Evolutionary conservation across 2,113 vertebrate genomes (phyloP), one percentile per base, ranked within the genome.

Genomic region (Corythornis vintsioides): DNA sequence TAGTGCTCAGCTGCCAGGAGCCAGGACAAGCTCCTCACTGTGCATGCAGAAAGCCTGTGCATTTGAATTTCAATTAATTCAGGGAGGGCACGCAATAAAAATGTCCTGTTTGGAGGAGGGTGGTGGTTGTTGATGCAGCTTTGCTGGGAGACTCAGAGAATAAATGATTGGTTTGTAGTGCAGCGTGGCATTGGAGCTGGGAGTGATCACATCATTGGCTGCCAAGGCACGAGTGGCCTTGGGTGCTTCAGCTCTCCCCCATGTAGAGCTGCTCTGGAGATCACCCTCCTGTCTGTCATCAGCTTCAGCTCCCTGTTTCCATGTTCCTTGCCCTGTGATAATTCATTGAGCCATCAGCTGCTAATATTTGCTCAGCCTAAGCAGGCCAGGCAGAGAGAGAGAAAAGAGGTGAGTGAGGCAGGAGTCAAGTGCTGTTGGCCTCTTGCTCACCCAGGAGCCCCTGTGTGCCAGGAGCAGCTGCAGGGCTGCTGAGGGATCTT

Each of bases 311-410:
- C 73, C 57, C 22, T 91, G 50, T 87, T 97, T 64, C 64, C 93
- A 63, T 50, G 42, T 66, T 81, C 55, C 67, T 96, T 81, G 76
- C 74, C 60, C 83, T 90, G 20, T 74, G 60, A 83, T 95, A 95
- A 96, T 96, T 96, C 90, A 60, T 10, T 84, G 91, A 91, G 93
- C 85, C 96, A 92, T 93, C 90, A 88, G 74, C 64, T 89, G 60
- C 91, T 93, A 97, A 83, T 97, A 96, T 95, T 97, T 97, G 82
- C 77, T 95, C 64, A 95, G 86, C 57, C 67, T 93, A 86, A 84
- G 63, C 64, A 91, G 64, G 29, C 79, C 69, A 52, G 64, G 55
- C 85, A 83, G 40, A n/a, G 0, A 70, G 73, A 85, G 70, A 91
- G 75, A 47, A 95, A 79, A 92, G 96, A 96, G 96, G 92, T 38